phyloP scores from a whole-genome alignment of 2,113 vertebrate species.

The Prolemur simus region DNA sequence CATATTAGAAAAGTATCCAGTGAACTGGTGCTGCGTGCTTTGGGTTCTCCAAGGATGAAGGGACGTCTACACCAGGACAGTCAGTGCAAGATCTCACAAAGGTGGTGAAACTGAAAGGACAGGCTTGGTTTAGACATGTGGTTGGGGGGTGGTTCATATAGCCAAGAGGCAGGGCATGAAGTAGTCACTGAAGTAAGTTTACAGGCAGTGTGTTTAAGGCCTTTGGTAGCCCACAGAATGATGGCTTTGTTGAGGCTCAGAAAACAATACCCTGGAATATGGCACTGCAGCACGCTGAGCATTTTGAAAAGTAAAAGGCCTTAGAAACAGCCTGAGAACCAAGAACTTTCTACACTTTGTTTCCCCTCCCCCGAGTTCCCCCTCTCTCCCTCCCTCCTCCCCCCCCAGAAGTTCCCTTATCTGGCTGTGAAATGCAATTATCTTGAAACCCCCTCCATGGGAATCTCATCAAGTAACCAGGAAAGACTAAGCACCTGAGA shows the following conservation, averaged over 20 bases:
- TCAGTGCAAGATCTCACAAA: neutral
- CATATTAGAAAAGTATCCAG: neutral
- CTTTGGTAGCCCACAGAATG: neutral
- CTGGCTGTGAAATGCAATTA: neutral
- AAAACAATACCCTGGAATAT: neutral
- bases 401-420: neutral
- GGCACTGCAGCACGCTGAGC: neutral
- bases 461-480: neutral
- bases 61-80: too few species aligned
- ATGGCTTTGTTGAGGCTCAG: neutral
- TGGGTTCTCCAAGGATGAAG: neutral
- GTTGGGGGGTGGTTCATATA: neutral
- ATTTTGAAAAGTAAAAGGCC: neutral
- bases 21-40: neutral
- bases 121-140: neutral
- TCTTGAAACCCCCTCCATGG: neutral
- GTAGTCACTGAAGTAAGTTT: neutral
- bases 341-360: neutral
- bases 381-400: neutral
- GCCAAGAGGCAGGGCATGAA: neutral
- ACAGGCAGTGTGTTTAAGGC: neutral
- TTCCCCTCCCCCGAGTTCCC: neutral
- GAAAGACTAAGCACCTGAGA: neutral
- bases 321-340: neutral
- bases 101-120: neutral